Conservation (phyloP, 2,888 invertebrate genomes). For the Epinotia nisella region DNA sequence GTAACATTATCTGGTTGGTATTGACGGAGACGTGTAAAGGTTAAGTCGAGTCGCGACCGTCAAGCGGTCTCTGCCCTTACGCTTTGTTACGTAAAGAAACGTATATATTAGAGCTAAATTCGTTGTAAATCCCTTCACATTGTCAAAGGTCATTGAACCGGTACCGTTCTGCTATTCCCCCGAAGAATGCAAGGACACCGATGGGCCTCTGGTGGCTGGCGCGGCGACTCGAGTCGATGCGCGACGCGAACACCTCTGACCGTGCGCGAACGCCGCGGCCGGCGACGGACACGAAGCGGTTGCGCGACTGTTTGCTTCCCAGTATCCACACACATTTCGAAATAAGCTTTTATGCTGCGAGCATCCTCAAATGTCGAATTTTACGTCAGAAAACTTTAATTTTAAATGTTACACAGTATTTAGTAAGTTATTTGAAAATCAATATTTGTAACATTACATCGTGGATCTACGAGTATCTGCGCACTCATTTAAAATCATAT, state of each 20-base stretch:
- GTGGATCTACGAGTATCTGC: too few species aligned
- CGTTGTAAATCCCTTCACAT: conserved; percentile 75
- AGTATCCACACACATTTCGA: conserved; percentile 64
- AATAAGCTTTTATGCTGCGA: conserved; percentile 64
- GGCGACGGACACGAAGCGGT: conserved; percentile 47
- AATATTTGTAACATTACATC: too few species aligned
- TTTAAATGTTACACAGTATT: neutral
- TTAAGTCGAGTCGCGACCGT: conserved; percentile 57
- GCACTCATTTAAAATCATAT: too few species aligned
- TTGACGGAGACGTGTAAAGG: conserved; percentile 46
- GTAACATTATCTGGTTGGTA: conserved; percentile 34
- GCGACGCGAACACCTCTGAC: conserved; percentile 45
- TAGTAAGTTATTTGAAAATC: too few species aligned
- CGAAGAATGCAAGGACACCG: conserved; percentile 80
- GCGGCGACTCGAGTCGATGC: conserved; percentile 38
- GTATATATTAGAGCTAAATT: conserved; percentile 66
- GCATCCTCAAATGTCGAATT: conserved; percentile 47
- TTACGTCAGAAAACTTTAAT: conserved; percentile 28
- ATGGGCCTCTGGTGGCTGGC: conserved; percentile 59
- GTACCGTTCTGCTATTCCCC: conserved; percentile 74
- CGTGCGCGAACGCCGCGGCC: conserved; percentile 27
- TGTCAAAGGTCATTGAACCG: conserved; percentile 79
- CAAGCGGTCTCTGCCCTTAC: conserved; percentile 67
- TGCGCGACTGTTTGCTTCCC: conserved; percentile 59
- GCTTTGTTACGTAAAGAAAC: conserved; percentile 73